Evolutionary conservation across 2,797 vertebrate species (phyloP).

Genomic region (Melanotaenia nigrans): DNA sequence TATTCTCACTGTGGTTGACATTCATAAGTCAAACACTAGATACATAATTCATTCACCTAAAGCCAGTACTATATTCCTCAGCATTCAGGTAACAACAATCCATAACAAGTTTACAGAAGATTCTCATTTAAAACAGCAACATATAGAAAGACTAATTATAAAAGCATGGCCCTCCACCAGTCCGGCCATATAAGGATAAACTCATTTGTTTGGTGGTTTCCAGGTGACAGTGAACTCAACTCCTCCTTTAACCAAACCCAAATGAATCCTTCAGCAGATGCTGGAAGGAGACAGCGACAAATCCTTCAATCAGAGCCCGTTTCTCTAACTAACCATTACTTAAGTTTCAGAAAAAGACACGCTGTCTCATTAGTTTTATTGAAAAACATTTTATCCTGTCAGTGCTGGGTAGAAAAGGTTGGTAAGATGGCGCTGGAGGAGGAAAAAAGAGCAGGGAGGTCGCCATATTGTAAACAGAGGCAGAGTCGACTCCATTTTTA

Average conservation of each 20-base stretch:
- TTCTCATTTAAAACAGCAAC: too few relatives aligned
- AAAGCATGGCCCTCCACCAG: background rate
- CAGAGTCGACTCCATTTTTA: conserved; percentile 79
- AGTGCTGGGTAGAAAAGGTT: conserved; percentile 32
- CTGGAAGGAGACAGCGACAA: background rate
- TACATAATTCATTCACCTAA: too few relatives aligned
- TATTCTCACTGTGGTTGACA: too few relatives aligned
- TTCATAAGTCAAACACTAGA: too few relatives aligned
- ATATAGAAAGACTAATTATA: background rate
- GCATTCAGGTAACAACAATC: too few relatives aligned
- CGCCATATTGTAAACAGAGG: conserved; percentile 94
- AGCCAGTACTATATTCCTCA: too few relatives aligned
- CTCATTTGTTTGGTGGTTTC: conserved; percentile 11
- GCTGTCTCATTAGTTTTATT: background rate
- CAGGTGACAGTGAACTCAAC: conserved; percentile 10
- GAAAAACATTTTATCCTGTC: background rate
- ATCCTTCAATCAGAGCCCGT: too few relatives aligned
- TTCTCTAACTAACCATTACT: too few relatives aligned
- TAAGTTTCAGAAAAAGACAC: background rate
- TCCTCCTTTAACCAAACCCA: conserved; percentile 20
- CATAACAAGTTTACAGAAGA: background rate
- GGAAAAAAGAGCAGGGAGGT: conserved; percentile 84
- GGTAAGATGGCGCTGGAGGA: conserved; percentile 91
- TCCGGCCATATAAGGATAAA: conserved; percentile 32
- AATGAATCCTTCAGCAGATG: conserved; percentile 13